A percentile compares a stretch with the other conserved stretches of the same genome.
These are phyloP conservation scores for Plusia festucae DNA, from an alignment of 2,888 invertebrate species.

Conservation along the genomic window DNA sequence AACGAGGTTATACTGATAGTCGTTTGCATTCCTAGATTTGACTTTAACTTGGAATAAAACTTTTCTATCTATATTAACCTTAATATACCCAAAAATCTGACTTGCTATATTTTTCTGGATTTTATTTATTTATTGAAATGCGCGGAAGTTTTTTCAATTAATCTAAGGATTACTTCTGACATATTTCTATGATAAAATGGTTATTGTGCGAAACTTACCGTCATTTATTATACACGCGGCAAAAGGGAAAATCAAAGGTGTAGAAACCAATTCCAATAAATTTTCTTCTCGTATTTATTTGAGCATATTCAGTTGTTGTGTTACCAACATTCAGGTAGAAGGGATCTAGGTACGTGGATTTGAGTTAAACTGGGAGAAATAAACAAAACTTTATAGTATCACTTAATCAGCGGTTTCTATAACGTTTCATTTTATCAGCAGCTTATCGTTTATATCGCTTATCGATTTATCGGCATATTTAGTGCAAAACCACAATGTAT, in stretches of 20 bases:
- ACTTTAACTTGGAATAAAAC: no score
- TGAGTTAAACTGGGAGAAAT: conserved; percentile 58
- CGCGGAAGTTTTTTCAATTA: neutral
- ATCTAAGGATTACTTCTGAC: neutral
- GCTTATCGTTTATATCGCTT: no score
- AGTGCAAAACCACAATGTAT: no score
- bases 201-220: conserved; percentile 1
- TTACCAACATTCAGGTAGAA: conserved; percentile 40
- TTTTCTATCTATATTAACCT: no score
- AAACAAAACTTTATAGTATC: conserved; percentile 65
- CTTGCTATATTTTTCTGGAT: neutral
- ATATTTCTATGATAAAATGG: neutral
- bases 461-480: no score
- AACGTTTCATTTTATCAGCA: no score
- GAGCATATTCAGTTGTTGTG: conserved; percentile 25
- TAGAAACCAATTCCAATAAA: conserved; percentile 5
- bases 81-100: no score
- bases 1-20: no score
- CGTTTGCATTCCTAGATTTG: no score
- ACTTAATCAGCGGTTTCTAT: conserved; percentile 40
- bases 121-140: neutral
- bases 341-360: conserved; percentile 51
- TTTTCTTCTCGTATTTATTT: conserved; percentile 10
- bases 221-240: conserved; percentile 2
- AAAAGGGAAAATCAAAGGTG: conserved; percentile 5